These are phyloP conservation scores for Zoanthus sociatus DNA, from an alignment of 92 coral and sea anemone genomes.

Conservation along the genomic window DNA sequence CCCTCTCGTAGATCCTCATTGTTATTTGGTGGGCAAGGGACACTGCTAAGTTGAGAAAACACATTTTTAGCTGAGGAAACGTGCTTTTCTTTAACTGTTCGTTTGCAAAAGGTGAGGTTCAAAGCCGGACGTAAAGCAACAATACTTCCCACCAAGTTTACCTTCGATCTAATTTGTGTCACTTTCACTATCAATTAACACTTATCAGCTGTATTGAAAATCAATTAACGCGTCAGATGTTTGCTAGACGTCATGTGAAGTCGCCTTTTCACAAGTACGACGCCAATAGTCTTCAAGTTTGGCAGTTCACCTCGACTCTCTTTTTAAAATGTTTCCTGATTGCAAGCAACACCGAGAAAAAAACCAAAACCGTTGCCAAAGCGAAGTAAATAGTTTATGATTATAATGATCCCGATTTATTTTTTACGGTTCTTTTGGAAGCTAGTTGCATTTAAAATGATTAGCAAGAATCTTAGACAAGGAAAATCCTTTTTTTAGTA, in stretches of 20 bases:
- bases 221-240: constrained; percentile 76
- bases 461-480: background rate
- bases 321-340: constrained; percentile 32
- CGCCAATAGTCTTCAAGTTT: constrained; percentile 68
- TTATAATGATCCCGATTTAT: background rate
- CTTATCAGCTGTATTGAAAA: constrained; percentile 67
- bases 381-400: background rate
- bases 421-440: background rate
- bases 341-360: background rate
- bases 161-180: constrained; percentile 56
- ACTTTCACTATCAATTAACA: constrained; percentile 81
- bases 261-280: constrained; percentile 59
- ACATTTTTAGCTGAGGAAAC: background rate
- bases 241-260: constrained; percentile 52
- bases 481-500: background rate
- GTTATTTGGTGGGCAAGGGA: background rate
- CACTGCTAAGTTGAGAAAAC: background rate
- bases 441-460: background rate
- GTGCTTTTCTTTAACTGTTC: background rate
- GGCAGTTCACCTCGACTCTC: constrained; percentile 47
- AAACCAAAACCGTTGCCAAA: background rate
- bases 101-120: background rate
- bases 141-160: constrained; percentile 39
- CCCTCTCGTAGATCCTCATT: background rate
- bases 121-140: background rate